Evolutionary conservation across 1,140 invertebrate genomes (phyloP).

Genomic region (Drosophila tropicalis): DNA sequence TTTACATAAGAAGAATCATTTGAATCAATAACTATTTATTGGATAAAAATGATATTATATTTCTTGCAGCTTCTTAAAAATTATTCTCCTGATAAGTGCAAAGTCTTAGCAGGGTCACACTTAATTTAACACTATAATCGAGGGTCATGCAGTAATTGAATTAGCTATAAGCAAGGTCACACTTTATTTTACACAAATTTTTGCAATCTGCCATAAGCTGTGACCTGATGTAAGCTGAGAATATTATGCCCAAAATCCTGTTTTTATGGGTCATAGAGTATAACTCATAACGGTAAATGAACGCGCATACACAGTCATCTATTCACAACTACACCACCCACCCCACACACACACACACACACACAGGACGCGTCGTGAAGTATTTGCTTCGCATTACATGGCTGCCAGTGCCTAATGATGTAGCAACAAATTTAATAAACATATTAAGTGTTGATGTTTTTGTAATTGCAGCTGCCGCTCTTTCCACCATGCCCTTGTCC

Average conservation of each 20-base stretch:
- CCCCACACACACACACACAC: constrained; percentile 9
- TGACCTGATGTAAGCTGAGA: neutral
- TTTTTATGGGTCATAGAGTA: constrained; percentile 36
- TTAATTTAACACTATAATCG: too few species aligned
- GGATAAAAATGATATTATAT: too few species aligned
- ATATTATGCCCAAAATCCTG: neutral
- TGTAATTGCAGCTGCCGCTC: constrained; percentile 60
- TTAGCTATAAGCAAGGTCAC: neutral
- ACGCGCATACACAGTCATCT: constrained; percentile 10
- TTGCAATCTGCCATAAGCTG: neutral
- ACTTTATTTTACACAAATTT: neutral
- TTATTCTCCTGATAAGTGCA: too few species aligned
- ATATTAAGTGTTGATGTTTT: constrained; percentile 82
- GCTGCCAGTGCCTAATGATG: constrained; percentile 80
- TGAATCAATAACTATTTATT: too few species aligned
- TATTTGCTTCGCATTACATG: constrained; percentile 74
- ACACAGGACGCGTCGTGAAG: constrained; percentile 32
- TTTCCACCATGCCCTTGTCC: neutral
- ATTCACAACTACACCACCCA: constrained; percentile 4
- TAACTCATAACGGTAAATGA: constrained; percentile 16
- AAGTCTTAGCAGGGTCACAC: too few species aligned
- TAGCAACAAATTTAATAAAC: constrained; percentile 82
- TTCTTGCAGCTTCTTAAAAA: too few species aligned
- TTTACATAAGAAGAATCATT: too few species aligned
- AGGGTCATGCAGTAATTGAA: too few species aligned